A percentile compares a stretch with the other conserved stretches of the same genome.
These are phyloP conservation scores for Thera britannica DNA, from an alignment of 2,888 invertebrate species.

Conservation along the genomic window DNA sequence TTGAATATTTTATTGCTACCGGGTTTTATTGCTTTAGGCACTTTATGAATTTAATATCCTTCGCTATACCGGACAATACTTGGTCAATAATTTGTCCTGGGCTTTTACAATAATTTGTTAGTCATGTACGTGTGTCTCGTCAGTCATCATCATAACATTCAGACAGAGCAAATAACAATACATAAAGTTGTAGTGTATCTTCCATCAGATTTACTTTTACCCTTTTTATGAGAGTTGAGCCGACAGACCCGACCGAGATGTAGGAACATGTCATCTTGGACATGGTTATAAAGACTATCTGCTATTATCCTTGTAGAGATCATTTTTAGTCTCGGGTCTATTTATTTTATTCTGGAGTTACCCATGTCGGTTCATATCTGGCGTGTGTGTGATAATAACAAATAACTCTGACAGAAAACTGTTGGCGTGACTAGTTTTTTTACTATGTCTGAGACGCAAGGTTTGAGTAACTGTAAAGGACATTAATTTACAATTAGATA, in stretches of 20 bases:
- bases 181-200: slow-evolving; percentile 12
- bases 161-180: not conserved
- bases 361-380: too few species aligned
- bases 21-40: not conserved
- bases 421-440: too few species aligned
- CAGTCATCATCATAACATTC: not conserved
- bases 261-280: slow-evolving; percentile 11
- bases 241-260: not conserved
- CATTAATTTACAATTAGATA: too few species aligned
- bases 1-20: slow-evolving; percentile 20
- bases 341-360: not conserved
- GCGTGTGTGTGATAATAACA: not conserved
- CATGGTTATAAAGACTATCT: slow-evolving; percentile 6
- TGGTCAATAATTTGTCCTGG: slow-evolving; percentile 2
- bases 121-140: slow-evolving; percentile 5
- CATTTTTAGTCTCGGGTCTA: not conserved
- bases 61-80: not conserved
- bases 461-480: too few species aligned
- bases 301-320: slow-evolving; percentile 12
- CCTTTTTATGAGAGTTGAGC: slow-evolving; percentile 14
- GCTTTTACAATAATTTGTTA: not conserved
- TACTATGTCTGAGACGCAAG: too few species aligned
- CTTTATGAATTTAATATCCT: slow-evolving; percentile 13
- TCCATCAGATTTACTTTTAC: slow-evolving; percentile 16
- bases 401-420: not conserved